Evolutionary conservation across 2,888 invertebrate genomes (phyloP), one percentile per base, ranked within the genome.

Genomic region (Spisula solida): DNA sequence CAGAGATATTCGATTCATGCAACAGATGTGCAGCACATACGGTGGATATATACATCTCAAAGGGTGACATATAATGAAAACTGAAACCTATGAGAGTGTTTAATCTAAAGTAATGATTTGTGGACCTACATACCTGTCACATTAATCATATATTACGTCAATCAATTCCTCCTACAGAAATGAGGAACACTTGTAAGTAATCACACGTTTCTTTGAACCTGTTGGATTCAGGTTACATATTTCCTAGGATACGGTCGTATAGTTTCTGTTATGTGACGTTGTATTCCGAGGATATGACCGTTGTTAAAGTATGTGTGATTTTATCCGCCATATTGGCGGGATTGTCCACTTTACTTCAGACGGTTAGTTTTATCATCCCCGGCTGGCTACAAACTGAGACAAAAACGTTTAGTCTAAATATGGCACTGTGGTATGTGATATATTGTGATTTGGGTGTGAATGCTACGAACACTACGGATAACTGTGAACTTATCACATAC

Each of bases 371-470:
- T 66, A 78, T 87, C 0, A 66, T 90, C 78, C 89, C 89, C 6
- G 89, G 89, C 20, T 90, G 89, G 87, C 41, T 87, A 10, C 78
- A 85, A 1, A 70, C 87, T 2, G 87, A 88, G 48, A 85, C 85
- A 4, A 51, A 34, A n/a, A 47, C 55, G 14, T 51, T 79, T 25
- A 82, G 82, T 41, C n/a, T 90, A 1, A 85, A 90, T 48, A 87
- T 87, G 87, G 90, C 90, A 12, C 82, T 88, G 20, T 90, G 90
- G 90, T 90, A 87, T 34, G 87, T 87, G 10, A 70, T 90, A 20
- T 79, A 80, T 16, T 90, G 90, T 88, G 78, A 78, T 20, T 47
- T 25, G n/a, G 75, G 80, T 10, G 0, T 31, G 5, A 56, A 56
- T 47, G 41, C 79, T 14, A 85, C 82, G 25, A 41, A 18, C 18